phyloP scores from a whole-genome alignment of 2,888 invertebrate genomes.

The Junonia oenone region DNA sequence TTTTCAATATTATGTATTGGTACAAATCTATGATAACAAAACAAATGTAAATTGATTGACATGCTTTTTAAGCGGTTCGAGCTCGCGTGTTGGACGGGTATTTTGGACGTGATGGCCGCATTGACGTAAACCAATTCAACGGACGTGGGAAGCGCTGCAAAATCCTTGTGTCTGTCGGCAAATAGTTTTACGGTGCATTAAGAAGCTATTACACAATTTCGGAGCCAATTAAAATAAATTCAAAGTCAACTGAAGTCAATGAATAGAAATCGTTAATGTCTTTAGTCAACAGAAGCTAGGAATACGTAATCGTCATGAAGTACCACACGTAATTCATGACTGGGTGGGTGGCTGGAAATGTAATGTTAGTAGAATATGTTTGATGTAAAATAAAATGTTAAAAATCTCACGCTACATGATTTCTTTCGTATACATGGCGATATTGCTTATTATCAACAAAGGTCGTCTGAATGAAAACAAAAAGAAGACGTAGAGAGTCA shows the following conservation, averaged over 20 bases:
- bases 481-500: slow-evolving; percentile 74
- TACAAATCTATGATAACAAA: not conserved
- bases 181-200: slow-evolving; percentile 49
- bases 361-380: not conserved
- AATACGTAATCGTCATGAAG: not conserved
- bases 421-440: slow-evolving; percentile 70
- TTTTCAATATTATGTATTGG: not conserved
- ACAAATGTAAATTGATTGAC: slow-evolving; percentile 64
- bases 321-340: not conserved
- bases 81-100: slow-evolving; percentile 53
- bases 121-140: slow-evolving; percentile 67
- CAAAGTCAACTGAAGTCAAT: slow-evolving; percentile 23
- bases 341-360: not conserved
- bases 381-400: slow-evolving; percentile 57
- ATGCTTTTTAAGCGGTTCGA: slow-evolving; percentile 58
- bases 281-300: not conserved
- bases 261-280: slow-evolving; percentile 11
- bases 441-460: slow-evolving; percentile 77
- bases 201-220: slow-evolving; percentile 37
- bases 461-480: slow-evolving; percentile 77
- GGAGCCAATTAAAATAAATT: slow-evolving; percentile 32
- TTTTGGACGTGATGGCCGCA: slow-evolving; percentile 64
- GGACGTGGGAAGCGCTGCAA: slow-evolving; percentile 57
- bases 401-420: slow-evolving; percentile 72
- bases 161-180: slow-evolving; percentile 50